Base-by-base conservation (phyloP, 2,797 vertebrate species). In the Acipenser ruthenus region DNA sequence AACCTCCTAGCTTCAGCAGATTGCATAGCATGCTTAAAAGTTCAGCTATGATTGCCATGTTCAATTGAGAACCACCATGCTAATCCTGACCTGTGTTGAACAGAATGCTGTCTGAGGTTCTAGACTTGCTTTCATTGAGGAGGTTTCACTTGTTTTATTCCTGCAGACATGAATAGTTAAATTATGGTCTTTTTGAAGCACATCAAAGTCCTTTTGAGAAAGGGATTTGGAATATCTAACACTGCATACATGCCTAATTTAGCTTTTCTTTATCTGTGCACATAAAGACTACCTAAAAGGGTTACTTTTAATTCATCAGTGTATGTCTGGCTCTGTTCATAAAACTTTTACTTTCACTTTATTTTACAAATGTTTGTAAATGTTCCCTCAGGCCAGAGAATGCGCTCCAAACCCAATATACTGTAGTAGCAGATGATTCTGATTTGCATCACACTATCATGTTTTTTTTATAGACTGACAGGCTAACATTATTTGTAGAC, bases 41-140 rank as follows among this genome's bases (percentile, higher is more conserved):
- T 74, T 77, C 69, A 71, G 68, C 65, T 12, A 5, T 12, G 10
- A 63, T 72, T 80, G 82, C 73, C 79, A 79, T 77, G 67, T 81
- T 76, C 70, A 69, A 80, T 81, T 75, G 77, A 73, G 67, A 75
- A 66, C 55, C 65, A 56, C 49, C 61, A 4, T 47, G 51, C 60
- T 68, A 75, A 77, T 75, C 71, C 65, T 4, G 49, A 47, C 68
- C 66, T 56, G 69, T 58, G 6, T 58, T 53, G 68, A 63, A 59
- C 76, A 62, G 67, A 0, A 49, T 70, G 37, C 64, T 60, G 67
- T 59, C 68, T 67, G 66, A 67, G 11, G 67, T 2, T 67, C 18
- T 49, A 48, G 66, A 56, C 10, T 67, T 18, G 47, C 65, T 59
- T 65, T 65, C 66, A 67, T 68, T 68, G 67, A 60, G 49, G 49